A percentile compares a stretch with the other conserved stretches of the same genome.
phyloP scores from a whole-genome alignment of 2,888 invertebrate genomes.

The Calameuta filiformis region DNA sequence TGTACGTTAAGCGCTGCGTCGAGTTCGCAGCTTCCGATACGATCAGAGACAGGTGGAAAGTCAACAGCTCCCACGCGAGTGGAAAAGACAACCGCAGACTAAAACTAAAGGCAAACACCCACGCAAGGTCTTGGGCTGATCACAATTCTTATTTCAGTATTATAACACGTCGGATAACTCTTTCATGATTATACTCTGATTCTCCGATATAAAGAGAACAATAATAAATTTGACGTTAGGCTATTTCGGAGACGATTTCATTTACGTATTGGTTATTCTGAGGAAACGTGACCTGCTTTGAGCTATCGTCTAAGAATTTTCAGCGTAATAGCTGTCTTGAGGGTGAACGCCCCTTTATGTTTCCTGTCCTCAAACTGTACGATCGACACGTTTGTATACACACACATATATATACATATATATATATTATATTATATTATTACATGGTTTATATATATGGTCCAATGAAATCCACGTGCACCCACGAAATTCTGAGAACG shows the following conservation, averaged over 20 bases:
- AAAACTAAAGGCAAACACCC: background rate
- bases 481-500: background rate
- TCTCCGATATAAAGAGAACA: background rate
- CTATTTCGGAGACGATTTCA: too few relatives aligned
- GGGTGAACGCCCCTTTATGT: too few relatives aligned
- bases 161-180: background rate
- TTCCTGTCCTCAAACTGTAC: too few relatives aligned
- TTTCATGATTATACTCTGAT: background rate
- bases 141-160: background rate
- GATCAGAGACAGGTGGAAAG: slow-evolving; percentile 46
- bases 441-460: background rate
- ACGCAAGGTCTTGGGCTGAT: background rate
- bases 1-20: slow-evolving; percentile 16
- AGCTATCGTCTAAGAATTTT: too few relatives aligned
- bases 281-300: too few relatives aligned
- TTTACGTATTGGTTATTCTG: too few relatives aligned
- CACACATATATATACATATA: too few relatives aligned
- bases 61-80: slow-evolving; percentile 35
- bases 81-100: background rate
- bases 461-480: background rate
- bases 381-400: too few relatives aligned
- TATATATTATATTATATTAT: too few relatives aligned
- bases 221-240: background rate
- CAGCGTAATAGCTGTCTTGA: too few relatives aligned
- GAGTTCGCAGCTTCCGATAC: slow-evolving; percentile 40